These are phyloP conservation scores for Lasioglossum figueresi DNA, from an alignment of 2,888 invertebrate genomes.

Conservation along the genomic window DNA sequence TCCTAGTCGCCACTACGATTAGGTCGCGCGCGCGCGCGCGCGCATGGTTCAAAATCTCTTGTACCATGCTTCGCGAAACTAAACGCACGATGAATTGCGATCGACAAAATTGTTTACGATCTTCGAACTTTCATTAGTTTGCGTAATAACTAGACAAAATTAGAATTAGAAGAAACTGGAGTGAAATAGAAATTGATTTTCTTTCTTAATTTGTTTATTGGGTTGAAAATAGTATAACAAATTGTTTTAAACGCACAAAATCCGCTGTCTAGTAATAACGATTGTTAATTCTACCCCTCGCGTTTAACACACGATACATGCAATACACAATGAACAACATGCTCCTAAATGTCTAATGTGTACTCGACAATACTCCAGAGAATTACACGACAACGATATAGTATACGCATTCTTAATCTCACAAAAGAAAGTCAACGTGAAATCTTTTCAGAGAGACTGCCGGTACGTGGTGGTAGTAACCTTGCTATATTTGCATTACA, in stretches of 20 bases:
- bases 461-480: neutral
- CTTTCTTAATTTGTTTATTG: no score
- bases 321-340: neutral
- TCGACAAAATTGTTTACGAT: neutral
- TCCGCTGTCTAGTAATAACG: no score
- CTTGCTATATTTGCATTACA: constrained; percentile 38
- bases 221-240: no score
- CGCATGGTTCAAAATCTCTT: neutral
- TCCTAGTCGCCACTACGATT: constrained; percentile 29
- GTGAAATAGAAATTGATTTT: no score
- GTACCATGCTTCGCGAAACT: neutral
- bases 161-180: no score
- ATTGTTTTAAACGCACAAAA: no score
- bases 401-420: neutral
- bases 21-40: no score
- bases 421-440: neutral
- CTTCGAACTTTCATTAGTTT: neutral
- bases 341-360: neutral
- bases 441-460: neutral
- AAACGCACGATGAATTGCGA: neutral
- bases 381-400: neutral
- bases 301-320: no score
- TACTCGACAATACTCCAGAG: neutral
- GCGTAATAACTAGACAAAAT: no score
- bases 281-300: neutral